phyloP scores from a whole-genome alignment of 2,888 invertebrate genomes.

The Thereva nobilitata region DNA sequence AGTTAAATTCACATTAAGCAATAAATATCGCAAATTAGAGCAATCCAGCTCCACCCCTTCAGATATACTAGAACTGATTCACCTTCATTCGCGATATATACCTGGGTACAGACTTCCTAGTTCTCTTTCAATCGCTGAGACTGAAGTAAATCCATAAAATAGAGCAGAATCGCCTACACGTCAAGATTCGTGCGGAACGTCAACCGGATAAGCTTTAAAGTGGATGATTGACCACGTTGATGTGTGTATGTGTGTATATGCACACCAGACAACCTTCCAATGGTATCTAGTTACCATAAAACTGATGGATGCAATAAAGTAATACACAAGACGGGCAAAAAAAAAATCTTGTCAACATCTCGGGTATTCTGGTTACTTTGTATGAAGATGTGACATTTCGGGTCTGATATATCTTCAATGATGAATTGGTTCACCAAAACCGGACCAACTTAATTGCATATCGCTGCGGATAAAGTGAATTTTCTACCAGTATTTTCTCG shows the following conservation, averaged over 20 bases:
- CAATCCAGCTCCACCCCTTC: slow-evolving; percentile 23
- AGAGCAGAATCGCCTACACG: slow-evolving; percentile 30
- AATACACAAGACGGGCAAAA: no score
- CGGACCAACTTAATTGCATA: slow-evolving; percentile 26
- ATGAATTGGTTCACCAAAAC: slow-evolving; percentile 2
- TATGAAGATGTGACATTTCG: background rate
- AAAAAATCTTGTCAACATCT: no score
- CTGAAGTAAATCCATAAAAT: slow-evolving; percentile 25
- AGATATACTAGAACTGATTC: slow-evolving; percentile 23
- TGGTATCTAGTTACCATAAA: no score
- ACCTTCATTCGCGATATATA: slow-evolving; percentile 6
- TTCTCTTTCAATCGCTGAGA: slow-evolving; percentile 1
- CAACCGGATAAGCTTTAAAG: slow-evolving; percentile 15
- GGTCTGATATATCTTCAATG: slow-evolving; percentile 14
- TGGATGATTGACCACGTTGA: background rate
- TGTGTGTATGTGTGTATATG: no score
- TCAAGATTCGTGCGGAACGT: background rate
- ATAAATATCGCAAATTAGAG: slow-evolving; percentile 30
- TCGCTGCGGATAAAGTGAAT: slow-evolving; percentile 22
- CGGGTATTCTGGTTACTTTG: no score
- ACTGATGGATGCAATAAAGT: no score
- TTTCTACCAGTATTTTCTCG: slow-evolving; percentile 22
- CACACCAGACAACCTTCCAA: no score
- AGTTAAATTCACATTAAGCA: slow-evolving; percentile 12
- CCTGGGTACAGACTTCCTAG: slow-evolving; percentile 18